A percentile compares a stretch with the other conserved stretches of the same genome.
Evolutionary conservation across 2,888 invertebrate genomes (phyloP).

Genomic region (Lordiphosa fenestrarum): DNA sequence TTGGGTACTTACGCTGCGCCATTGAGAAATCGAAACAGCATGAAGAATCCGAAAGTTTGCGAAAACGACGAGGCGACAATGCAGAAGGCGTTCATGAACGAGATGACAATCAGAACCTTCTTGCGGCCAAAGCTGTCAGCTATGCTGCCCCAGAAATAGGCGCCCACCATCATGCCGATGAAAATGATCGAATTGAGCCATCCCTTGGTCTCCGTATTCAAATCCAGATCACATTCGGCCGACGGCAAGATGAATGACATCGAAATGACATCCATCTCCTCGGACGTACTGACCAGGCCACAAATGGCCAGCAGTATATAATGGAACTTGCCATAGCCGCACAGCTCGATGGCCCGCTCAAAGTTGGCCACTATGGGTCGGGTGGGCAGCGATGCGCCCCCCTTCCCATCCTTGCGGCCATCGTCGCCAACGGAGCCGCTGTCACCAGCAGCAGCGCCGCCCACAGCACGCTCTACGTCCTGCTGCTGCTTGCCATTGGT

Average conservation of each 20-base stretch:
- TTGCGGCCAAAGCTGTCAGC: conserved; percentile 94
- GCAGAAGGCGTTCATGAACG: conserved; percentile 93
- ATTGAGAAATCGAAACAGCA: conserved; percentile 94
- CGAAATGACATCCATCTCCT: conserved; percentile 97
- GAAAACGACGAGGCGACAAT: conserved; percentile 95
- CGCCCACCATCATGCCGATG: conserved; percentile 96
- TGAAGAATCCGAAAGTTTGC: conserved; percentile 92
- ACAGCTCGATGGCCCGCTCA: conserved; percentile 92
- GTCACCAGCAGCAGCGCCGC: conserved; percentile 42
- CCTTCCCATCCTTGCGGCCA: conserved; percentile 35
- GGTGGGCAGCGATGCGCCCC: conserved; percentile 37
- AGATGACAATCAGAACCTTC: conserved; percentile 92
- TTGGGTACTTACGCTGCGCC: conserved; percentile 92
- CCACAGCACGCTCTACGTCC: conserved; percentile 72
- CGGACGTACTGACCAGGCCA: conserved; percentile 96
- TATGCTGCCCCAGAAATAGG: conserved; percentile 95
- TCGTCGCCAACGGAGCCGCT: conserved; percentile 30
- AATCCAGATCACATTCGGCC: conserved; percentile 94
- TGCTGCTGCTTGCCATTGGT: conserved; percentile 64
- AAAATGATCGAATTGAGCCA: conserved; percentile 91
- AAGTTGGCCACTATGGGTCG: conserved; percentile 88
- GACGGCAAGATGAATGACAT: conserved; percentile 97
- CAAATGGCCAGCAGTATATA: conserved; percentile 93
- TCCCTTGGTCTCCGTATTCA: conserved; percentile 91
- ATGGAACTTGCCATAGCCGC: conserved; percentile 88